These are phyloP conservation scores for Dendrolimus kikuchii DNA, from an alignment of 1,140 invertebrate species.

Conservation along the genomic window DNA sequence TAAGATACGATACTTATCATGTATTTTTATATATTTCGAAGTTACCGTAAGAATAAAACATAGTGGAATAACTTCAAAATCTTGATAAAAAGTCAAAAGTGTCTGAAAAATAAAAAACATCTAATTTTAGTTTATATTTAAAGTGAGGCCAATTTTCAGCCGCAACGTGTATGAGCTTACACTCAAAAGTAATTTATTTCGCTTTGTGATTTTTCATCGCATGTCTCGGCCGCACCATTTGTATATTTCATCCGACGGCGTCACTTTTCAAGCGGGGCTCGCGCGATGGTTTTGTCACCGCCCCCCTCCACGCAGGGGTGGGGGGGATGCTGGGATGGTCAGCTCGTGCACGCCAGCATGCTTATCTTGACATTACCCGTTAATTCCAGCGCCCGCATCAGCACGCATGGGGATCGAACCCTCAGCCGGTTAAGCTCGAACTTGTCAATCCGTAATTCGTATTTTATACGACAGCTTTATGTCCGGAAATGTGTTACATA, in stretches of 20 bases:
- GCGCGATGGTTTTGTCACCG: constrained; percentile 14
- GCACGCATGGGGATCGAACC: constrained; percentile 11
- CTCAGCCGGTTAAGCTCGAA: constrained; percentile 20
- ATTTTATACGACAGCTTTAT: constrained; percentile 20
- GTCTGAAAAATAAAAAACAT: too few relatives aligned
- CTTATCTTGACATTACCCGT: constrained; percentile 26
- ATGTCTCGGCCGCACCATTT: constrained; percentile 30
- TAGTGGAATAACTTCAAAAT: too few relatives aligned
- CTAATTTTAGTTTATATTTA: too few relatives aligned
- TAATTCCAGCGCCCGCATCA: constrained; percentile 22
- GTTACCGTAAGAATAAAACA: too few relatives aligned
- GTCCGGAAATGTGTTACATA: constrained; percentile 3
- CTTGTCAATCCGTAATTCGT: constrained; percentile 24
- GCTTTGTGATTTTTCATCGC: constrained; percentile 46
- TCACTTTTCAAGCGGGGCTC: constrained; percentile 25
- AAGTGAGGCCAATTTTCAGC: too few relatives aligned
- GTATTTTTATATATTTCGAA: too few relatives aligned
- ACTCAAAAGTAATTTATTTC: constrained; percentile 32
- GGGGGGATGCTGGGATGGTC: too few relatives aligned
- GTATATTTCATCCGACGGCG: constrained; percentile 26
- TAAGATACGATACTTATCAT: too few relatives aligned
- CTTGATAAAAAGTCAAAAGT: too few relatives aligned
- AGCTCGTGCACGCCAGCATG: constrained; percentile 7
- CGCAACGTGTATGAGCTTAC: too few relatives aligned
- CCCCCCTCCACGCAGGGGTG: background rate